These are phyloP conservation scores for Mystacornis crossleyi DNA, from an alignment of 2,113 vertebrate genomes.

Conservation along the genomic window DNA sequence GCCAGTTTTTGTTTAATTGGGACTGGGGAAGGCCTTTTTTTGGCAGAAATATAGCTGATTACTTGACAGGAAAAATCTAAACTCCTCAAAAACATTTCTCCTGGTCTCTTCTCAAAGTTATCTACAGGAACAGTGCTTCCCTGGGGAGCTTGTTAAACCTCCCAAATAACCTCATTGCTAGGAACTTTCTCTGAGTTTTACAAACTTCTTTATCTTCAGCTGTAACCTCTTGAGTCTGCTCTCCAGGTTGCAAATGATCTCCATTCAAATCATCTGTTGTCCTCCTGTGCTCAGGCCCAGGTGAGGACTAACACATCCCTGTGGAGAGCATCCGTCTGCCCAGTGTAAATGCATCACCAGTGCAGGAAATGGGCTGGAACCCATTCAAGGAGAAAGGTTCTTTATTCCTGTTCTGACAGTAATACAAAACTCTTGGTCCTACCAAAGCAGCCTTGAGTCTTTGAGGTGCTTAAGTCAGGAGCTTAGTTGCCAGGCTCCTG, in stretches of 20 bases:
- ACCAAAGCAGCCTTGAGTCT: neutral
- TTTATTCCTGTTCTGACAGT: neutral
- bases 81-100: neutral
- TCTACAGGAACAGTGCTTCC: neutral
- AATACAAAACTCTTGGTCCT: neutral
- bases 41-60: neutral
- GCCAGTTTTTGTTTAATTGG: neutral
- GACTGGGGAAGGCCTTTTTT: neutral
- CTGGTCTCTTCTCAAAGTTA: neutral
- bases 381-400: neutral
- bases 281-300: neutral
- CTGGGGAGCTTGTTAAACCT: slow-evolving; percentile 26
- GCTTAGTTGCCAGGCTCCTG: neutral
- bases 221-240: neutral
- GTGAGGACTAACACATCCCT: neutral
- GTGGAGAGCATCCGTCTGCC: neutral
- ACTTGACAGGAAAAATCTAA: neutral
- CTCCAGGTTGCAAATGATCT: neutral
- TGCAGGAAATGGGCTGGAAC: neutral
- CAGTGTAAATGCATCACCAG: neutral
- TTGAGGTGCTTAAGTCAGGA: neutral
- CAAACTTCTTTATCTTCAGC: neutral
- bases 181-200: neutral
- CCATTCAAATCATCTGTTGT: neutral
- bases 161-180: neutral